A percentile compares a stretch with the other conserved stretches of the same genome.
These are phyloP conservation scores for Xenentodon cancila DNA, from an alignment of 2,797 vertebrate species.

Conservation along the genomic window DNA sequence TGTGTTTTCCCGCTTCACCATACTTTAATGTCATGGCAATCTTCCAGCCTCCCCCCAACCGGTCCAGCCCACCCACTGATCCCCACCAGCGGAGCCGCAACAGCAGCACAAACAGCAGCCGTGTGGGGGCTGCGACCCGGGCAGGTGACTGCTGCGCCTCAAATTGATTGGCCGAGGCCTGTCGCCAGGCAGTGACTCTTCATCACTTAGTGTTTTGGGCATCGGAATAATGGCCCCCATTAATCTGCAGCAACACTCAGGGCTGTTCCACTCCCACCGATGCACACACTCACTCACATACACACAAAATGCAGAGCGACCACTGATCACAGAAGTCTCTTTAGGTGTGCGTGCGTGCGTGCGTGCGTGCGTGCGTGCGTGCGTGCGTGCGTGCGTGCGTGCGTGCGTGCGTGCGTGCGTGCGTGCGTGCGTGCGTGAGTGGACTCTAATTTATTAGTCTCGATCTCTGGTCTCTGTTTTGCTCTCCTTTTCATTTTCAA, in stretches of 20 bases:
- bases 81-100: slow-evolving; percentile 6
- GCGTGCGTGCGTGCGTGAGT: slow-evolving; percentile 24
- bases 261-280: slow-evolving; percentile 39
- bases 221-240: slow-evolving; percentile 89
- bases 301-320: slow-evolving; percentile 24
- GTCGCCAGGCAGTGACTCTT: slow-evolving; percentile 77
- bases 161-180: slow-evolving; percentile 76
- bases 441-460: slow-evolving; percentile 48
- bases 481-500: slow-evolving; percentile 4
- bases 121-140: slow-evolving; percentile 70
- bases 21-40: slow-evolving; percentile 10
- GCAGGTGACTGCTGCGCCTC: slow-evolving; percentile 72
- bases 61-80: background rate
- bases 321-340: slow-evolving; percentile 37
- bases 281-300: slow-evolving; percentile 38
- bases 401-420: slow-evolving; percentile 25
- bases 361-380: slow-evolving; percentile 25
- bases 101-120: slow-evolving; percentile 51
- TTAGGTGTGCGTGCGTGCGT: slow-evolving; percentile 25
- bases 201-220: slow-evolving; percentile 83
- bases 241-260: slow-evolving; percentile 82
- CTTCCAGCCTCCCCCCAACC: background rate
- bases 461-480: slow-evolving; percentile 12
- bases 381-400: slow-evolving; percentile 25
- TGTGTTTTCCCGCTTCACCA: slow-evolving; percentile 17